phyloP scores from a whole-genome alignment of 2,797 vertebrate genomes.

The Acipenser transmontanus region DNA sequence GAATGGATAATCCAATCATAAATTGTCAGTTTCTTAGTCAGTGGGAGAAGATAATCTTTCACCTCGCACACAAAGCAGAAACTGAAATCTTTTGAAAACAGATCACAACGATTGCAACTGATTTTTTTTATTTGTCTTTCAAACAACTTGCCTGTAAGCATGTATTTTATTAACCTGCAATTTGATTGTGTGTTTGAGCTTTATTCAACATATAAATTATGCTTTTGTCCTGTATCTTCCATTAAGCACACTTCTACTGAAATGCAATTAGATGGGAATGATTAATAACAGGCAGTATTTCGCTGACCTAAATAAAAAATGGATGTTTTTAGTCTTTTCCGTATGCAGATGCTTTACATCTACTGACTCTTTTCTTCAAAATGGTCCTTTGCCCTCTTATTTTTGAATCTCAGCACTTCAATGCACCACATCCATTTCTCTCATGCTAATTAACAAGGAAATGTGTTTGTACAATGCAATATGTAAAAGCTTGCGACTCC shows the following conservation, averaged over 20 bases:
- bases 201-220: constrained; percentile 6
- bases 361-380: not conserved
- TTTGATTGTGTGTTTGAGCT: not conserved
- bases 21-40: constrained; percentile 29
- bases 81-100: constrained; percentile 21
- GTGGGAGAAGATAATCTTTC: constrained; percentile 35
- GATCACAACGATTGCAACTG: not conserved
- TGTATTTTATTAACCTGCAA: constrained; percentile 1
- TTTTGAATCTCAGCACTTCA: not conserved
- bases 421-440: constrained; percentile 1
- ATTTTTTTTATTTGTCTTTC: not conserved
- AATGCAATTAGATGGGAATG: not conserved
- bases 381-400: not conserved
- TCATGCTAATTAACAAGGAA: constrained; percentile 10
- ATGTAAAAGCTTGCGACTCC: constrained; percentile 20
- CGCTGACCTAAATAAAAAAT: constrained; percentile 15
- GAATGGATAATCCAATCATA: constrained; percentile 24
- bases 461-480: constrained; percentile 5
- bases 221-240: not conserved
- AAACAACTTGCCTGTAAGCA: not conserved
- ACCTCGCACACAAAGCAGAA: constrained; percentile 28
- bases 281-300: constrained; percentile 9
- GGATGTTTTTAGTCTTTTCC: not conserved
- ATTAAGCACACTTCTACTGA: constrained; percentile 10
- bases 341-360: constrained; percentile 6